These are phyloP conservation scores for Sussaba pulchella DNA, from an alignment of 2,888 invertebrate species.

Conservation along the genomic window DNA sequence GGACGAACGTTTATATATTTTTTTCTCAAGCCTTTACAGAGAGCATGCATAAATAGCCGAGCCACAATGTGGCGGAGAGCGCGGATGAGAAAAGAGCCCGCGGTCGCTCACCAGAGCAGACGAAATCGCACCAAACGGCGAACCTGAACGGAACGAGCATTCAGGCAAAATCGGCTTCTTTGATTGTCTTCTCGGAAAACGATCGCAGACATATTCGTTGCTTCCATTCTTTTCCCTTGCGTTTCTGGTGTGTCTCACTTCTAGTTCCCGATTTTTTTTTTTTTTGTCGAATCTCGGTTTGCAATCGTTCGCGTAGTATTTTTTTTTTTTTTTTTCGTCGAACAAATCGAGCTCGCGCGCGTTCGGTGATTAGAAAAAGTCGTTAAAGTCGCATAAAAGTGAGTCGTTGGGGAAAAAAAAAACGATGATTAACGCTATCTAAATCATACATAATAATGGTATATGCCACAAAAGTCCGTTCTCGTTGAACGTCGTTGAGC, in stretches of 20 bases:
- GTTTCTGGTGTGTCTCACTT: conserved; percentile 60
- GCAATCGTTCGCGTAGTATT: too few relatives aligned
- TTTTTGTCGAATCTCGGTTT: too few relatives aligned
- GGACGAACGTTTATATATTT: conserved; percentile 80
- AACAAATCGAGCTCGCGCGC: background rate
- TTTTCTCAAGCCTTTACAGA: conserved; percentile 74
- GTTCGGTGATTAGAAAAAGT: conserved; percentile 36
- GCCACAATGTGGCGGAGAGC: conserved; percentile 46
- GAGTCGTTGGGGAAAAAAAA: conserved; percentile 50
- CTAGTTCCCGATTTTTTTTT: conserved; percentile 1
- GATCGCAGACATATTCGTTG: conserved; percentile 73
- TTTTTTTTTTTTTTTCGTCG: conserved; percentile 9
- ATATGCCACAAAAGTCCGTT: conserved; percentile 32
- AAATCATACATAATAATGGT: conserved; percentile 39
- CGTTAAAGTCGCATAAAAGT: conserved; percentile 55
- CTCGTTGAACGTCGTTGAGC: conserved; percentile 34
- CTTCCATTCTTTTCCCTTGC: too few relatives aligned
- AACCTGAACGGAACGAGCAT: conserved; percentile 49
- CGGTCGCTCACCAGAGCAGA: conserved; percentile 38
- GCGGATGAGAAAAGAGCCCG: conserved; percentile 43
- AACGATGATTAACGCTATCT: conserved; percentile 60
- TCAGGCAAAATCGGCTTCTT: conserved; percentile 72
- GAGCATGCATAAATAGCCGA: conserved; percentile 80
- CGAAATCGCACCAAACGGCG: conserved; percentile 49
- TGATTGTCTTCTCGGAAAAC: conserved; percentile 82